Base-by-base conservation (phyloP, 1,140 invertebrate species). In the Cydia strobilella region DNA sequence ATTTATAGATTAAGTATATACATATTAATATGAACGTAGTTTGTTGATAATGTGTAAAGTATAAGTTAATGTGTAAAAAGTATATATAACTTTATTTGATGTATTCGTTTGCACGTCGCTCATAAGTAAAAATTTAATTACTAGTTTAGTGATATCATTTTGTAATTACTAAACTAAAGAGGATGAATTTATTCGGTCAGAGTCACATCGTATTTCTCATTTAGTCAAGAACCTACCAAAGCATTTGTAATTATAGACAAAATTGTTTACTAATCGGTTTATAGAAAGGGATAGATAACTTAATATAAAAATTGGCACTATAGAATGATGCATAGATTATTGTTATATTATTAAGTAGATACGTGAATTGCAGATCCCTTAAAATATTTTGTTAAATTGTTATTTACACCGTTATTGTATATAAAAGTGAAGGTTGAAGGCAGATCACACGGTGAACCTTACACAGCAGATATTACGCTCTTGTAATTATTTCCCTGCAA, bases 191-290 rank as follows among this genome's bases (percentile, higher is more conserved):
- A 42, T 59, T 59, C n/a, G 65, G 18, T 69, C 65, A 69, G 65
- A 69, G 18, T 69, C 7, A 10, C 63, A n/a, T 65, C 62, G 69
- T 20, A 72, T 79, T 77, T 77, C 73, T 79, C 54, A 69, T 82
- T 84, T 86, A 87, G 84, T 88, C 84, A 80, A 85, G 85, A 86
- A 76, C 74, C 78, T 85, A 88, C 85, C 86, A 87, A 88, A 88
- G 84, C 79, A 82, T 83, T 82, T 76, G 74, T 79, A 69, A 69
- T 79, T 77, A 76, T 76, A 79, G 74, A 75, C 71, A 77, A 80
- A 81, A 79, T 74, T 79, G 78, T 83, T 69, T 69, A 69, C 35
- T 69, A 69, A n/a, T 69, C 65, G 65, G 65, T 69, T 69, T 69
- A 35, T 35, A 69, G 15, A 35, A 69, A 69, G 65, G 65, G 65